Base-by-base conservation (phyloP, 2,113 vertebrate species). In the Thinocorus orbignyianus region DNA sequence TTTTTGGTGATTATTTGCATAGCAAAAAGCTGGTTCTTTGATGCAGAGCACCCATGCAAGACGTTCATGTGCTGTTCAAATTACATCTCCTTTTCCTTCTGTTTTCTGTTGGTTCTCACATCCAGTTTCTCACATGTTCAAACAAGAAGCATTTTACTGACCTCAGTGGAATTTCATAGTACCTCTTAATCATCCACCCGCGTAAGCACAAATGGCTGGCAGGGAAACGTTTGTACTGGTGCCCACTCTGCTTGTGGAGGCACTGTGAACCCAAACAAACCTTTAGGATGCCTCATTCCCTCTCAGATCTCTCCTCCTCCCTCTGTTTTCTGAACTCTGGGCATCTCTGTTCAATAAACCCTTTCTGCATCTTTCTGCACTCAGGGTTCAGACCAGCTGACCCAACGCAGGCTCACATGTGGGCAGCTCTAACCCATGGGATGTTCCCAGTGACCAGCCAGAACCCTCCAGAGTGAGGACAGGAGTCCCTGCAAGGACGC, bases 291-390 rank as follows among this genome's bases (percentile, higher is more conserved):
- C n/a, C 66, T 70, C 64, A 11, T 72, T 89, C 78, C 88, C 33
- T 82, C 62, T 91, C 76, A 73, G 20, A 68, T 81, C 24, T 49
- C 46, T 90, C 23, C 65, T 90, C 28, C 39, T 79, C 66, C 60
- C 51, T 60, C 54, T 84, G 66, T 93, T 89, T 86, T 44, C 86
- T 81, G 61, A 92, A 69, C 49, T 91, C 90, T 0, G 69, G 88
- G 90, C 95, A 83, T 25, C 61, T 87, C 62, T 1, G 42, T 79
- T 94, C 95, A 93, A 90, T 97, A 97, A 97, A 97, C 44, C 74
- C 90, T 96, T 95, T 97, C 93, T 97, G 82, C 95, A 81, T 96
- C 94, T 97, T 97, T 96, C 92, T 97, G 89, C 95, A 96, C 91
- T 97, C 95, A 98, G 96, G 97, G 96, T 88, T 94, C 96, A 95